Evolutionary conservation across 2,113 vertebrate genomes (phyloP).

Genomic region (Rhabdomys dilectus): DNA sequence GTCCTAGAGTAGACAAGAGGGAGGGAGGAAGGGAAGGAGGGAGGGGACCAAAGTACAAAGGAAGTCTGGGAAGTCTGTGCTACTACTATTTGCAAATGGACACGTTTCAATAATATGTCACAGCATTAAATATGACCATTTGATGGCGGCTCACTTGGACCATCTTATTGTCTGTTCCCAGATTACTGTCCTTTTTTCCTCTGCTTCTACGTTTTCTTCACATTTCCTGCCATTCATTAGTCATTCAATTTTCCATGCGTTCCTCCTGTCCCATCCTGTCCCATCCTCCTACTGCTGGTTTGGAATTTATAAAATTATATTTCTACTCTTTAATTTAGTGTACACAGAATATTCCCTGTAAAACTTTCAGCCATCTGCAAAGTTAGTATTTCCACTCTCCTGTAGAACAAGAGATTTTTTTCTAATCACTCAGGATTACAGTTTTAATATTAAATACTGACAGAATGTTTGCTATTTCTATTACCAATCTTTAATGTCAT

Average conservation of each 20-base stretch:
- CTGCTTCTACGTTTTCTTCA: background rate
- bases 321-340: background rate
- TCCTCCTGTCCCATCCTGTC: background rate
- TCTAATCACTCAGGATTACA: background rate
- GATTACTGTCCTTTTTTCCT: background rate
- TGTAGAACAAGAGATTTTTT: background rate
- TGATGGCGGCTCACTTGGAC: background rate
- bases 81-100: background rate
- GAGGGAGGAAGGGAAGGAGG: background rate
- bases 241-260: background rate
- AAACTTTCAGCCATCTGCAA: background rate
- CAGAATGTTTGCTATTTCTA: background rate
- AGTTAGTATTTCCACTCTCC: background rate
- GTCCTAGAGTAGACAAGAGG: background rate
- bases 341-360: background rate
- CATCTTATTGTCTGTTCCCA: background rate
- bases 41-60: background rate
- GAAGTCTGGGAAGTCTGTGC: background rate
- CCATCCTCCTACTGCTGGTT: background rate
- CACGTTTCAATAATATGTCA: no score
- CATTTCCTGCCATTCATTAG: background rate
- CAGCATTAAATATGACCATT: no score
- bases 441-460: background rate
- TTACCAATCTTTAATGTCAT: background rate
- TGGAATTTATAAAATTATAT: background rate